These are phyloP conservation scores for Rhabditophanes sp. DNA, from an alignment of 2,888 invertebrate species.

Conservation along the genomic window DNA sequence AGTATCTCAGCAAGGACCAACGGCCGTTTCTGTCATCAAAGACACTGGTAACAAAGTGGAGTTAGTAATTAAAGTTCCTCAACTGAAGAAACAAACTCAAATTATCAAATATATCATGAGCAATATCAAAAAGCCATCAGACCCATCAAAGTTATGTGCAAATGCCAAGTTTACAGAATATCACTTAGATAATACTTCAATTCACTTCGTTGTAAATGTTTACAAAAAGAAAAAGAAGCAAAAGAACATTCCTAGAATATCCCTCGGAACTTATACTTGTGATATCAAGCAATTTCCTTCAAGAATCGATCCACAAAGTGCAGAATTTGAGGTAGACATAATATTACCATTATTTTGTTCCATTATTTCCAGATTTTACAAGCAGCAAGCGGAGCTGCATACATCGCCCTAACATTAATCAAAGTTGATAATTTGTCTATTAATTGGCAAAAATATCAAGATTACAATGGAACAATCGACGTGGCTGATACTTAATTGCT, in stretches of 20 bases:
- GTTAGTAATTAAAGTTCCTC: constrained; percentile 26
- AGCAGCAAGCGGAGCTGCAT: constrained; percentile 1
- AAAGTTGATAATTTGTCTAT: constrained; percentile 31
- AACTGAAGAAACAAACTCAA: constrained; percentile 28
- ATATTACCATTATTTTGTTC: not conserved
- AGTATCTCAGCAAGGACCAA: no score
- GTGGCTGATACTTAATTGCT: constrained; percentile 8
- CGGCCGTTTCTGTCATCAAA: constrained; percentile 23
- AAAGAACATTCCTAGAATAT: constrained; percentile 19
- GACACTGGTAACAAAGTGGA: constrained; percentile 31
- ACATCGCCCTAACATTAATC: constrained; percentile 21
- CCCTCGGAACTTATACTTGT: constrained; percentile 28
- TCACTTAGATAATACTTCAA: constrained; percentile 19
- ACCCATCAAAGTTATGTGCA: constrained; percentile 34
- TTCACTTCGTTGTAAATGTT: constrained; percentile 30
- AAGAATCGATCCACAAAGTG: constrained; percentile 38
- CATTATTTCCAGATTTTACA: not conserved
- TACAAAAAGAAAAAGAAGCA: constrained; percentile 29
- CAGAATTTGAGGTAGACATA: constrained; percentile 32
- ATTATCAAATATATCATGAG: constrained; percentile 23
- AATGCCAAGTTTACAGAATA: constrained; percentile 37
- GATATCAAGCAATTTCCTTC: constrained; percentile 34
- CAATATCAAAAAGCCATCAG: constrained; percentile 33
- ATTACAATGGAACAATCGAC: constrained; percentile 34
- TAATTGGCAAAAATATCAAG: constrained; percentile 41